These are phyloP conservation scores for Patella caerulea DNA, from an alignment of 2,888 invertebrate genomes.

Conservation along the genomic window DNA sequence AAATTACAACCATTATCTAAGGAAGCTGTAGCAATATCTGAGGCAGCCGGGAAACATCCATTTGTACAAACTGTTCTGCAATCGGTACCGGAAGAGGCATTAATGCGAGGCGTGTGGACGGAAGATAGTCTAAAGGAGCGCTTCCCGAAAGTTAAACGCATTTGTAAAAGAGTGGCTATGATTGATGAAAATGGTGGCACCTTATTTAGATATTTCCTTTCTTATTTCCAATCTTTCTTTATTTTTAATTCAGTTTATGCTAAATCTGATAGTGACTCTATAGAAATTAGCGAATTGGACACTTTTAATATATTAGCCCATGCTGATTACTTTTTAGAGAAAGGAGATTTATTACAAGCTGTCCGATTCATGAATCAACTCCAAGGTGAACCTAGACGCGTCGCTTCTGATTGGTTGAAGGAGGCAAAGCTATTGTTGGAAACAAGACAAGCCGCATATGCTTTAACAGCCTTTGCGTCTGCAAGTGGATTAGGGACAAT, in stretches of 20 bases:
- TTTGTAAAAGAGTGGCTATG: slow-evolving; percentile 87
- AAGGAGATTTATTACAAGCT: slow-evolving; percentile 88
- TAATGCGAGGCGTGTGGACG: slow-evolving; percentile 87
- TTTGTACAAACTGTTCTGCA: slow-evolving; percentile 84
- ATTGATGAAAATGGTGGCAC: slow-evolving; percentile 90
- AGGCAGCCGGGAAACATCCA: slow-evolving; percentile 76
- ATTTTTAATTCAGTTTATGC: slow-evolving; percentile 74
- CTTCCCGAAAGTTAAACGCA: slow-evolving; percentile 77
- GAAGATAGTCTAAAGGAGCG: slow-evolving; percentile 88
- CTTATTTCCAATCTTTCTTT: slow-evolving; percentile 90
- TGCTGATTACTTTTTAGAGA: slow-evolving; percentile 86
- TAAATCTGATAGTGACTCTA: slow-evolving; percentile 60
- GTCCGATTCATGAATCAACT: slow-evolving; percentile 87
- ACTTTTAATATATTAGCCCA: slow-evolving; percentile 92
- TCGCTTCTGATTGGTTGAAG: slow-evolving; percentile 89
- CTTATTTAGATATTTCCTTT: slow-evolving; percentile 81
- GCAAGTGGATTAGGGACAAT: slow-evolving; percentile 67
- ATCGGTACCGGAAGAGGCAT: slow-evolving; percentile 84
- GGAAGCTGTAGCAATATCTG: slow-evolving; percentile 58
- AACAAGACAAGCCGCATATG: slow-evolving; percentile 90
- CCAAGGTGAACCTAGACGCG: slow-evolving; percentile 87
- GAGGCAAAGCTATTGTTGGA: slow-evolving; percentile 88
- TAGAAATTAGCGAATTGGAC: slow-evolving; percentile 74
- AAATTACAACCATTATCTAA: slow-evolving; percentile 58
- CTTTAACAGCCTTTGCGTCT: slow-evolving; percentile 80